Base-by-base conservation (phyloP, 2,113 vertebrate species). In the Pitta sordida region DNA sequence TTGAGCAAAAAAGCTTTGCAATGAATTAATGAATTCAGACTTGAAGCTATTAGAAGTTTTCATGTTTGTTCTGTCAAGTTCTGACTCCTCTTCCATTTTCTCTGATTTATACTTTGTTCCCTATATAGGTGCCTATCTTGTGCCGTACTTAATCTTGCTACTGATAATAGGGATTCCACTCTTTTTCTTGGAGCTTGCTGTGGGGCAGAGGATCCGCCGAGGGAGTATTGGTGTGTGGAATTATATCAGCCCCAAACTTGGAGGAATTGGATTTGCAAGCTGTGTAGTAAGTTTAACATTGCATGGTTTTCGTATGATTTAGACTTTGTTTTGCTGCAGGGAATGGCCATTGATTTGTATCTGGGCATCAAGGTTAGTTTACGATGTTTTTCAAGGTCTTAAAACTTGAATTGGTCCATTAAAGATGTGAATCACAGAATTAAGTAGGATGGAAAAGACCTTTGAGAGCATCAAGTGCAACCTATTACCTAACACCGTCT, bases 221-320 rank as follows among this genome's bases (percentile, higher is more conserved):
- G 99, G 99, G 83, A 99, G 99, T 96, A 99, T 99, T 83, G 99
- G 99, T 22, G 99, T 99, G 29, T 99, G 99, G 99, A 99, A 99
- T 98, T 99, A 99, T 65, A 99, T 99, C 97, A 99, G 98, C 96
- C 99, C 99, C 59, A 98, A 98, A 49, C 98, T 99, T 94, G 99
- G 99, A 70, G 99, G 99, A 92, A 99, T 99, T 95, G 99, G 99
- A 96, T 99, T 99, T 81, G 98, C 99, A 91, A 99, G 99, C 97
- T 99, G 99, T 3, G 91, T 99, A 95, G 99, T 99, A 97, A 98
- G 99, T 98, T 89, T 52, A 70, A n/a, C 13, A 12, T 19, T 5
- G 3, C 78, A 11, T 76, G 1, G 0, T 56, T 65, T 86, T 5
- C 52, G 21, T 56, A 5, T 21, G 20, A 56, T 81, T 39, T 49